Evolutionary conservation across 53 echinoderm and acorn worm species (phyloP), one percentile per base, ranked within the genome.

Genomic region (Zoroaster sp.): DNA sequence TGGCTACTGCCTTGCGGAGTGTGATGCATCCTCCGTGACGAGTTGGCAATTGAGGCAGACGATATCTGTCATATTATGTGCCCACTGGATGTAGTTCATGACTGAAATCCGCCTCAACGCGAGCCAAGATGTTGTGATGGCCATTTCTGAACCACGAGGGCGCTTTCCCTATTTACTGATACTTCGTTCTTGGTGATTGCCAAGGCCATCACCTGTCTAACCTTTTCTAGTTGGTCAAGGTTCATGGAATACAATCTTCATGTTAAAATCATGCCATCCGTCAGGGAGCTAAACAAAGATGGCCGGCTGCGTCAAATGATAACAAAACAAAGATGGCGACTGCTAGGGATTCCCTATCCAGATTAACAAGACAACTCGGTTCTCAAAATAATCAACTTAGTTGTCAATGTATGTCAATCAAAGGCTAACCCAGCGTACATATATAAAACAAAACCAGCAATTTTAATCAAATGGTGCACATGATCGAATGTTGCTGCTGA

Each of bases 21-120:
- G 42, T n/a, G 47, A 35, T 32, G 85, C 85, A 85, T 85, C 85
- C 85, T 71, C 85, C 85, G 85, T 85, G 85, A 85, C 85, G 85
- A 71, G 69, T 71, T 85, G 85, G 49, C 85, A 47, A 47, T 49
- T 46, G 85, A n/a, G 69, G 85, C 71, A 70, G 85, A 85, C 85
- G 85, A 85, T 85, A 85, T 69, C 41, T 85, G 85, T 70, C 85
- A 85, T 85, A 40, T 47, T 47, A 4, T 85, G 69, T 47, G 32
- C 66, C 81, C 21, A 63, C 67, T 65, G 81, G 81, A 81, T 81
- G 40, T 81, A 17, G 15, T n/a, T 33, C 20, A n/a, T 76, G 76
- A 76, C 44, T 76, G 40, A 40, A 76, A 25, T 76, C 21, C 76
- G 32, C 30, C 28, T 21, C 76, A 46, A 45, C 12, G 39, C 18